phyloP scores from a whole-genome alignment of 1,140 invertebrate species.

The Philotrypesis tridentata region DNA sequence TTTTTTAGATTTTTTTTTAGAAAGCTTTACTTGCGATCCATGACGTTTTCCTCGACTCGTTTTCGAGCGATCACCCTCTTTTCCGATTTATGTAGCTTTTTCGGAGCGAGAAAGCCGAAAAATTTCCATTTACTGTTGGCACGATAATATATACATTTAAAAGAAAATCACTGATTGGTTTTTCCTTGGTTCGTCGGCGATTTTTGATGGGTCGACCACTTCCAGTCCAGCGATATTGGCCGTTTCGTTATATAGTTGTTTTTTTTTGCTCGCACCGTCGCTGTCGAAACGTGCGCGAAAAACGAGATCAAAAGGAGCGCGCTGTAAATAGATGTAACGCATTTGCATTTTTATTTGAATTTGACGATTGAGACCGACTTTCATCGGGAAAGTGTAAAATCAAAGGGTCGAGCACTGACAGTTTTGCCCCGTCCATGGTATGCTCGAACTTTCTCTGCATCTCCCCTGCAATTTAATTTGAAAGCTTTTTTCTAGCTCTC shows the following conservation, averaged over 20 bases:
- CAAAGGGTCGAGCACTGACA: constrained; percentile 26
- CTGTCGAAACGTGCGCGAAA: neutral
- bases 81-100: no score
- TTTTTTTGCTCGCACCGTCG: neutral
- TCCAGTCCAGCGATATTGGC: neutral
- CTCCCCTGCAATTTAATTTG: neutral
- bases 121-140: constrained; percentile 25
- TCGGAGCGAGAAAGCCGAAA: neutral
- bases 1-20: no score
- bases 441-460: neutral
- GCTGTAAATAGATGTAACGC: constrained; percentile 24
- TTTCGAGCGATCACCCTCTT: no score
- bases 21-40: no score
- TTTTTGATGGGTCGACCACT: neutral
- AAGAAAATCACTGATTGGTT: constrained; percentile 31
- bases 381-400: constrained; percentile 26
- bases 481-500: constrained; percentile 45
- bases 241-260: constrained; percentile 6
- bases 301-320: constrained; percentile 25
- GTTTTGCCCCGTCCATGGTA: constrained; percentile 7
- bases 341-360: constrained; percentile 47
- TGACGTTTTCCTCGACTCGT: no score
- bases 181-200: constrained; percentile 9
- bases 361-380: constrained; percentile 40
- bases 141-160: constrained; percentile 36